Conservation (phyloP, 2,113 vertebrate species). For the Tonatia bakeri region DNA sequence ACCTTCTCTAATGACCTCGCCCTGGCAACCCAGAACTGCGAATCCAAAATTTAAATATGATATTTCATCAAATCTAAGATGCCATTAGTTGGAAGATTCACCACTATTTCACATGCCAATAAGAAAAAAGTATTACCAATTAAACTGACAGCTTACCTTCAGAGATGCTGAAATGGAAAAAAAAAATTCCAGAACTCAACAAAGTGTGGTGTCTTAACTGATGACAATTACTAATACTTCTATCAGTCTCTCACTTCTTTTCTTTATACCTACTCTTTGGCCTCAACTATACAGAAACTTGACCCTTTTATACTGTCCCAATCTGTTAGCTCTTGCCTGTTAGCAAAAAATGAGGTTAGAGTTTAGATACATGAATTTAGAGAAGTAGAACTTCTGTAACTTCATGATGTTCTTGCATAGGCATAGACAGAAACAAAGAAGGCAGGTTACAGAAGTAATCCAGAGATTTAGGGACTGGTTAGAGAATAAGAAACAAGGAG, state of each 20-base stretch:
- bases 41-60: conserved; percentile 20
- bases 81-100: background rate
- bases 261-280: background rate
- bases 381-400: background rate
- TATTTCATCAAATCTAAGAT: conserved; percentile 20
- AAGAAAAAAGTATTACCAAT: background rate
- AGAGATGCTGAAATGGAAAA: background rate
- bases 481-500: background rate
- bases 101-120: background rate
- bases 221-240: conserved; percentile 3
- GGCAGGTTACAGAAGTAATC: background rate
- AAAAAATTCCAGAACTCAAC: background rate
- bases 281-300: background rate
- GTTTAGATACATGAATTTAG: background rate
- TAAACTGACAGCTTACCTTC: background rate
- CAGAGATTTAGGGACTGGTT: background rate
- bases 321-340: background rate
- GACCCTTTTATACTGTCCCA: background rate
- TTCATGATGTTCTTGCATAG: background rate
- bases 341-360: background rate
- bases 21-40: background rate
- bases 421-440: background rate
- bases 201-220: background rate
- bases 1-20: background rate
- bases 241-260: background rate